Base-by-base conservation (phyloP, 2,797 vertebrate genomes). In the Tinamus major region DNA sequence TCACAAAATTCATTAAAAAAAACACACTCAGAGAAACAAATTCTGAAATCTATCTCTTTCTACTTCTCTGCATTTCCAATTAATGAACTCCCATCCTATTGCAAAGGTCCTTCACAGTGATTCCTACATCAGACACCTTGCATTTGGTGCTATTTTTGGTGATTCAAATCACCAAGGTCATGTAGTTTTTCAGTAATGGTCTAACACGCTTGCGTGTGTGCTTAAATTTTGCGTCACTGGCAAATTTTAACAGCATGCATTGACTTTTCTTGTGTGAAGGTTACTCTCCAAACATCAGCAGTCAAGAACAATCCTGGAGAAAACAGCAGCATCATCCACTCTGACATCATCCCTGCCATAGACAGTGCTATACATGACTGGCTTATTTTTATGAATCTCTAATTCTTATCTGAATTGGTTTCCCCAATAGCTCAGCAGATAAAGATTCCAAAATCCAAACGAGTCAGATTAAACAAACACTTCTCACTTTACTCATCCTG, bases 21-120 rank as follows among this genome's bases (percentile, higher is more conserved):
- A 17, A 44, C 23, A 11, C 20, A 48, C 23, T 13, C 21, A 71
- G 4, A 76, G 62, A 87, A 91, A 14, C 41, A 76, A 71, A 64
- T 53, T 49, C 44, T 46, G 51, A 19, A 79, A 62, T 33, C 53
- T 17, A 61, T 21, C 31, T 87, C 48, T 44, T 89, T 27, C 51
- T 77, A 56, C 74, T 39, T 55, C 69, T 56, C 82, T 44, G 24
- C 39, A 75, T 51, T 95, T 84, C 72, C 62, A 90, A 26, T 33
- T 64, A 78, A 93, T 21, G 37, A 90, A 59, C 10, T 61, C 39
- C 12, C 70, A 92, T 35, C 16, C 23, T 51, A 31, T 2, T 59
- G 84, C 80, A 95, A 79, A 82, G 24, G 35, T 53, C 87, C 75
- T 90, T 74, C 70, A 44, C 63, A 67, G 35, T 39, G 65, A 64